Conservation (phyloP, 2,113 vertebrate genomes). For the Microcebus jonahi region DNA sequence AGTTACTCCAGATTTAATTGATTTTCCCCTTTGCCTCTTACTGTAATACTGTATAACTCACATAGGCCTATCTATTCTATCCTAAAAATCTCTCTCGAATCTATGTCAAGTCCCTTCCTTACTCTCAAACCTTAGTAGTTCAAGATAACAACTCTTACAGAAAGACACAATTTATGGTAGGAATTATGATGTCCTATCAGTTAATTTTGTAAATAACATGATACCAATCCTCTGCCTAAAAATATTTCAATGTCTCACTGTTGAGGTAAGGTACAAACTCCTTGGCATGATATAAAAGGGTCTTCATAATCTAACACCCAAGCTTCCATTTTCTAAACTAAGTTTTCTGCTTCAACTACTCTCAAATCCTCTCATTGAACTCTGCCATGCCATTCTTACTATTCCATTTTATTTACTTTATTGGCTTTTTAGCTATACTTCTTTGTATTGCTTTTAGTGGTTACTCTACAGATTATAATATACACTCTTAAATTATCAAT, state of each 20-base stretch:
- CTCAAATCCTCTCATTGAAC: not conserved
- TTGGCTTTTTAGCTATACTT: not conserved
- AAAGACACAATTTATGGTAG: not conserved
- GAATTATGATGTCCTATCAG: not conserved
- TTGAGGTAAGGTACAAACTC: not conserved
- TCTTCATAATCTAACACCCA: not conserved
- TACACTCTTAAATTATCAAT: not conserved
- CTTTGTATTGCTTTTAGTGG: not conserved
- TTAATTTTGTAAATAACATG: not conserved
- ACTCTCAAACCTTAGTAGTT: conserved; percentile 6
- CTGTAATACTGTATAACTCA: not conserved
- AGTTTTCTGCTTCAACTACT: not conserved
- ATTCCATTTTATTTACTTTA: not conserved
- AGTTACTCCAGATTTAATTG: not conserved
- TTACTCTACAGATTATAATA: not conserved
- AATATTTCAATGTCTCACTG: not conserved
- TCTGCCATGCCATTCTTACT: not conserved
- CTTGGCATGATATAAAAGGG: not conserved
- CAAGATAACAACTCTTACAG: not conserved
- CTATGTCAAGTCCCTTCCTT: not conserved
- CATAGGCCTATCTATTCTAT: not conserved
- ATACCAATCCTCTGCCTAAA: not conserved
- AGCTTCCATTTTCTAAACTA: not conserved
- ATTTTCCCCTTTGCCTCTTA: not conserved
- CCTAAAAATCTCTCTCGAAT: not conserved